Evolutionary conservation across 2,797 vertebrate species (phyloP), one percentile per base, ranked within the genome.

Genomic region (Danio aesculapii): DNA sequence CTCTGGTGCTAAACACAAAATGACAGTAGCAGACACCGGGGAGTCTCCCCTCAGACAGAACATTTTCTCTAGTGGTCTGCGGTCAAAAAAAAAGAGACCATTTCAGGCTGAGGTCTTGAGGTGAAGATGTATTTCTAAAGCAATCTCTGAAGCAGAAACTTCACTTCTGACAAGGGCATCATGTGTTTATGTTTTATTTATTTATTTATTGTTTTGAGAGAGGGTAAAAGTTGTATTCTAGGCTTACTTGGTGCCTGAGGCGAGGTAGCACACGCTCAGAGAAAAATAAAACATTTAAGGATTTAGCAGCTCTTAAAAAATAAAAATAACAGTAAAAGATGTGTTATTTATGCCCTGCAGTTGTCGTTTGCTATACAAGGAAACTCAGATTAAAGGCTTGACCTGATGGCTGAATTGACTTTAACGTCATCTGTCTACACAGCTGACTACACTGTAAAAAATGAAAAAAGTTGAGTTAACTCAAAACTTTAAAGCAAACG

Each of bases 101-200:
- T 41, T 63, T 64, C 57, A 53, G 3, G 63, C 73, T 50, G 57
- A 50, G 49, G 47, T 19, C 47, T 63, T 10, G 30, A 64, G 73
- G 61, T 75, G n/a, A 75, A 63, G 30, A 63, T 53, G 11, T 12
- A 52, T 64, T 75, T 53, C 2, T 63, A 19, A 75, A 75, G 59
- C 12, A 14, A 47, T 11, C 8, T 73, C 52, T 44, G 12, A 55
- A 39, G 49, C 30, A 41, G 14, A 55, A 70, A 43, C 68, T 21
- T 67, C 46, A 71, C 13, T 71, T 41, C 16, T 50, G 19, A 50
- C 19, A 69, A 69, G 19, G 49, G 66, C 47, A n/a, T 39, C 13
- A 10, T 68, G 5, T 21, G 2, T 68, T 17, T 30, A 14, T 50
- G 8, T 50, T 68, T 68, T 46, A 16, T 39, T 30, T 30, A 30